Evolutionary conservation across 1,140 invertebrate genomes (phyloP).

Genomic region (Aphis gossypii): DNA sequence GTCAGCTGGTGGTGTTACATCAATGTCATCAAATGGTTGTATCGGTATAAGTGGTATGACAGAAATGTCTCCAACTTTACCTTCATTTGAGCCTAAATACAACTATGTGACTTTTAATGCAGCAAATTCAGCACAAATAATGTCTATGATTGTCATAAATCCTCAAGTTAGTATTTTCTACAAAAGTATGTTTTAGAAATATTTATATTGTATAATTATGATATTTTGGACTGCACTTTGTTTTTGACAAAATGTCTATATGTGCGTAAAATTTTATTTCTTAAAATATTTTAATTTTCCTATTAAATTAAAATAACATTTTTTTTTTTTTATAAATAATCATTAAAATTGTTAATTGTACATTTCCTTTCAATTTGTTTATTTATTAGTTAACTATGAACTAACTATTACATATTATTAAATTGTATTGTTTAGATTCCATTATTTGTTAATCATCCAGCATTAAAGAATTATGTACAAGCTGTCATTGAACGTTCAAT

Average conservation of each 20-base stretch:
- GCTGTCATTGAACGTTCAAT: conserved; percentile 91
- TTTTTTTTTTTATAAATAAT: background rate
- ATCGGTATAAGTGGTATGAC: conserved; percentile 12
- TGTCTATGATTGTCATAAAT: conserved; percentile 35
- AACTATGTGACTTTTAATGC: conserved; percentile 49
- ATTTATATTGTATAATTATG: background rate
- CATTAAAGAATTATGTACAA: conserved; percentile 85
- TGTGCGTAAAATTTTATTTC: background rate
- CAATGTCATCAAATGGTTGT: background rate
- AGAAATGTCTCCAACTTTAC: conserved; percentile 33
- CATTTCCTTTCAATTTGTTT: background rate
- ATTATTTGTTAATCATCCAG: conserved; percentile 86
- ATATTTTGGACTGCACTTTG: too few relatives aligned
- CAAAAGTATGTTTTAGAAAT: background rate
- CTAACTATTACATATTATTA: background rate
- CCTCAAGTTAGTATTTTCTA: conserved; percentile 27
- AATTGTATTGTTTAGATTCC: conserved; percentile 66
- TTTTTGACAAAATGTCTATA: too few relatives aligned
- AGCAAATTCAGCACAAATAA: conserved; percentile 28
- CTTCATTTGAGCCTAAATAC: conserved; percentile 36
- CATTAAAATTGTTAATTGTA: background rate
- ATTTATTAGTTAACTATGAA: background rate
- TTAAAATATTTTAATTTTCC: background rate
- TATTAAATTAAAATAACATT: background rate
- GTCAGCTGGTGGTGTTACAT: background rate